Evolutionary conservation across 1,140 invertebrate genomes (phyloP), one percentile per base, ranked within the genome.

Genomic region (Agrilus planipennis): DNA sequence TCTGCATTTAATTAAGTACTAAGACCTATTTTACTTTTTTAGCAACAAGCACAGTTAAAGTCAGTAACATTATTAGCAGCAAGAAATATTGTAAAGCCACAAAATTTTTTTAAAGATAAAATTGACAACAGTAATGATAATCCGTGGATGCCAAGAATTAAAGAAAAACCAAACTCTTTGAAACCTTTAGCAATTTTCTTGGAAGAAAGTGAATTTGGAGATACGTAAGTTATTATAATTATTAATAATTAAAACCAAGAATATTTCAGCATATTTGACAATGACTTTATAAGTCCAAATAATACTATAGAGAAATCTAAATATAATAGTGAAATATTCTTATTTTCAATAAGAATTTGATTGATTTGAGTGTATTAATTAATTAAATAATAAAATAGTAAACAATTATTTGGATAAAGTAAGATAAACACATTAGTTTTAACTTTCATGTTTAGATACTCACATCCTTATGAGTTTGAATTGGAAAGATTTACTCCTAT

Each of bases 381-480:
- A n/a, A n/a, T n/a, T n/a, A n/a, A n/a, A n/a, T n/a, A n/a, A n/a
- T n/a, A n/a, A n/a, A n/a, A n/a, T n/a, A n/a, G n/a, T n/a, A n/a
- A n/a, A n/a, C n/a, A n/a, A n/a, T n/a, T n/a, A n/a, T n/a, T n/a
- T n/a, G n/a, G n/a, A n/a, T n/a, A n/a, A n/a, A n/a, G n/a, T n/a
- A n/a, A n/a, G n/a, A n/a, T n/a, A n/a, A n/a, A n/a, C n/a, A n/a
- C n/a, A n/a, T n/a, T n/a, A n/a, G n/a, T n/a, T n/a, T n/a, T n/a
- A n/a, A n/a, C n/a, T n/a, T n/a, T n/a, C n/a, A n/a, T n/a, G n/a
- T n/a, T n/a, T 51, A 80, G 77, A 44, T 88, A 75, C 61, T 72
- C 76, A 47, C 91, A 96, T 71, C 93, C 92, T 0, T 97, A 97
- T 61, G 77, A 87, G 58, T 74, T 74, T 58, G 92, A 97, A 63